Base-by-base conservation (phyloP, 1,140 invertebrate species). In the Brachionus sp. region DNA sequence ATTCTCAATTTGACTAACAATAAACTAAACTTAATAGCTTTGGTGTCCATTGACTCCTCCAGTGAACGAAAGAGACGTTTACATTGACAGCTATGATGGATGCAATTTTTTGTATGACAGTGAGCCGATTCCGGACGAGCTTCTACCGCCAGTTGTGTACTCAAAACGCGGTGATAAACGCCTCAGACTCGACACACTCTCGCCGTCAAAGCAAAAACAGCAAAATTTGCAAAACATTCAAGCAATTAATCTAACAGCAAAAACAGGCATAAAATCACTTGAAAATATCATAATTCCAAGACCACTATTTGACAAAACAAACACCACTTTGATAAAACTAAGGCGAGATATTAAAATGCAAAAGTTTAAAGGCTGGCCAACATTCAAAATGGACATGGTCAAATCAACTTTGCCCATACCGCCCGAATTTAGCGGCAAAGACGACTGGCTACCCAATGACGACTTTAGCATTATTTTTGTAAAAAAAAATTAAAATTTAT, bases 41-140 rank as follows among this genome's bases (percentile, higher is more conserved):
- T 98, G 95, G 95, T 93, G 93, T 85, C 96, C 95, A 83, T 95
- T 95, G 82, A 97, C 95, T 12, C 95, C 95, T 84, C 95, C 95
- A 5, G 92, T 93, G 86, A 93, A 94, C 87, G 94, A 96, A 84
- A 93, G 93, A 87, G 95, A 97, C 88, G 92, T 96, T 9, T 97
- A 96, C 89, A 92, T 96, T 83, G 95, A 97, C 88, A 16, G 19
- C 0, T 75, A 80, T 42, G 77, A 80, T 6, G 19, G 92, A 93
- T 85, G 92, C 93, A 86, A 91, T 92, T 39, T 95, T 95, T 86
- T 97, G 64, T 97, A 97, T 88, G 94, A 96, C 83, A 91, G 90
- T 82, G 92, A 91, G 10, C 90, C 93, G 10, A 95, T 97, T 91
- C 90, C 92, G 9, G 95, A 97, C 87, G 90, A 92, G 33, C 92